Evolutionary conservation across 2,888 invertebrate species (phyloP).

Genomic region (Conus canariensis): DNA sequence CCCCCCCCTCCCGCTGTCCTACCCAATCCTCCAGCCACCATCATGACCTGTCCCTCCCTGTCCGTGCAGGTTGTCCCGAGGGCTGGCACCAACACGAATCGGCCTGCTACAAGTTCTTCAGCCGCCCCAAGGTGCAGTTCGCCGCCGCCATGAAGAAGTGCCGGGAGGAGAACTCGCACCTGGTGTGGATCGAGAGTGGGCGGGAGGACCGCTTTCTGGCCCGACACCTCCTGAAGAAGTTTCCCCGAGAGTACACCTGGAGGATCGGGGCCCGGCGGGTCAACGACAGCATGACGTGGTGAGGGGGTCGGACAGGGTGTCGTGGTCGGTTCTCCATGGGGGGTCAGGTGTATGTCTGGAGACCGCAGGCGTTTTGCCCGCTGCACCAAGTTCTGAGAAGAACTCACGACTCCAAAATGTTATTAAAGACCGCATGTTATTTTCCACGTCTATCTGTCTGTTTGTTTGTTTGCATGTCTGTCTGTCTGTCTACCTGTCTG

Average conservation of each 20-base stretch:
- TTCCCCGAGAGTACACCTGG: constrained; percentile 59
- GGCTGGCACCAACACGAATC: constrained; percentile 80
- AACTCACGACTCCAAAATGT: too few species aligned
- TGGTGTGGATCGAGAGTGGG: constrained; percentile 80
- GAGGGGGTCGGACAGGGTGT: neutral
- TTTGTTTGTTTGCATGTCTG: too few species aligned
- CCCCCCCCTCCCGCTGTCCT: too few species aligned
- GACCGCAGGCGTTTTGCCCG: too few species aligned
- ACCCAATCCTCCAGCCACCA: too few species aligned
- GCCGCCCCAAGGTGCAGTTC: constrained; percentile 68
- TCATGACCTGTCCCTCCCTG: too few species aligned
- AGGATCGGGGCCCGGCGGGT: constrained; percentile 63
- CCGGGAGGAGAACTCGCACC: constrained; percentile 73
- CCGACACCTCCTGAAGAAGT: constrained; percentile 72
- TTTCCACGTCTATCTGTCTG: too few species aligned
- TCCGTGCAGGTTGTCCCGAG: constrained; percentile 75
- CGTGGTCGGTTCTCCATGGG: too few species aligned
- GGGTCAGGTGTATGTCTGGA: too few species aligned
- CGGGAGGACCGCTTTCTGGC: constrained; percentile 82
- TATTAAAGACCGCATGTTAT: too few species aligned
- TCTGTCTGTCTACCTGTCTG: too few species aligned
- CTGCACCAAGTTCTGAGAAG: too few species aligned
- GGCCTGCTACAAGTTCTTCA: constrained; percentile 81
- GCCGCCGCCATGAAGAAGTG: constrained; percentile 77
- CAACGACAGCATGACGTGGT: constrained; percentile 50